Base-by-base conservation (phyloP, 2,797 vertebrate genomes). In the Coccyzus lansbergi region DNA sequence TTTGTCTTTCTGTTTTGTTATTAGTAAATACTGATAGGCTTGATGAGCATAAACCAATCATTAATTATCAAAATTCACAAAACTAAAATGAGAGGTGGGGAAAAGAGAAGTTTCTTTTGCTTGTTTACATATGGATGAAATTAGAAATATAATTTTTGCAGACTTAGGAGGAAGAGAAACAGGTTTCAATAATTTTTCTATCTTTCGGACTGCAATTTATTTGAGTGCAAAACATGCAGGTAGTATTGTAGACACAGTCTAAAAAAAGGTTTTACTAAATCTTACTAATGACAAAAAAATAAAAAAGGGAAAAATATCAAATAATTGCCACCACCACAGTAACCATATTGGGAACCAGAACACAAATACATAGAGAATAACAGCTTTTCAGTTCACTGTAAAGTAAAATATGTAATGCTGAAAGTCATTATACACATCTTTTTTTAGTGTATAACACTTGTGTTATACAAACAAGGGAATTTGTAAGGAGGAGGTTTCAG, bases 381-480 rank as follows among this genome's bases (percentile, higher is more conserved):
- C 91, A 80, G 7, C 31, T 71, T 86, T 96, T 71, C 14, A 68
- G 56, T 80, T 95, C 88, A 51, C 28, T 56, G 52, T 94, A 95
- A 95, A 93, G 21, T 92, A 92, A 96, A 93, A 92, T 77, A 91
- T 29, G 48, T 60, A 93, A 63, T 76, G 62, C 9, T 0, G 3
- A 85, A 90, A 96, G 94, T 95, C 70, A 65, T 92, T 93, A 78
- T 68, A 76, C 8, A 40, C 3, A 21, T 69, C 33, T 64, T 56
- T 53, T 79, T 59, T 79, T 74, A 86, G 92, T 93, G 80, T 48
- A 91, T 88, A 96, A 95, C 76, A 82, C 63, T 97, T 93, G 34
- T 91, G 74, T 96, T 97, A 96, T 85, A 97, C 94, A 98, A 97
- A 97, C 83, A 89, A 92, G 68, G 31, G 80, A 96, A 97, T 97